A percentile compares a stretch with the other conserved stretches of the same genome.
These are phyloP conservation scores for Zootoca vivipara DNA, from an alignment of 2,113 vertebrate species.

Conservation along the genomic window DNA sequence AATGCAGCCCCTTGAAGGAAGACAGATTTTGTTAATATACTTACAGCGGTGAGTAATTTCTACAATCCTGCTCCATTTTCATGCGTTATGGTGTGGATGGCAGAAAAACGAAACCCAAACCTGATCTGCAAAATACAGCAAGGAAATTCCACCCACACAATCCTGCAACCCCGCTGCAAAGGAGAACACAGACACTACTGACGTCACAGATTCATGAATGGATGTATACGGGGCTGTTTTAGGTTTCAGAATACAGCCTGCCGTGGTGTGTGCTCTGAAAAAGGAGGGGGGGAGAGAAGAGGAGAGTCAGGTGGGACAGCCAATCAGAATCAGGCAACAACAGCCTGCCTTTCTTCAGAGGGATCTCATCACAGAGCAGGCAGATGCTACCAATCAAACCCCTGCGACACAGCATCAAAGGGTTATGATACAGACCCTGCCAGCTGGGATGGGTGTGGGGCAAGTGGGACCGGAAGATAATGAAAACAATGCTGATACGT, in stretches of 20 bases:
- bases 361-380: conserved; percentile 60
- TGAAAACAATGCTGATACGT: not conserved
- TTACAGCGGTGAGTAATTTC: conserved; percentile 68
- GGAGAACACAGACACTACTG: conserved; percentile 72
- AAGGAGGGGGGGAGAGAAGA: conserved; percentile 26
- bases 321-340: conserved; percentile 59
- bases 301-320: conserved; percentile 46
- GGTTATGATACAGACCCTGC: conserved; percentile 34
- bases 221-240: conserved; percentile 72
- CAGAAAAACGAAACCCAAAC: conserved; percentile 34
- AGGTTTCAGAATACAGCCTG: conserved; percentile 64
- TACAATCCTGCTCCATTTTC: conserved; percentile 72
- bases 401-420: not conserved
- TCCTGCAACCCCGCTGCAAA: conserved; percentile 75
- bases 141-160: conserved; percentile 78
- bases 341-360: conserved; percentile 55
- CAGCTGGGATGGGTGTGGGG: not conserved
- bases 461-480: not conserved
- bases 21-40: conserved; percentile 50
- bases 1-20: not conserved
- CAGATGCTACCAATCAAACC: conserved; percentile 44
- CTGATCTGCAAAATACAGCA: conserved; percentile 67
- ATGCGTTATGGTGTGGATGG: conserved; percentile 65
- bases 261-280: conserved; percentile 51
- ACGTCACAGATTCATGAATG: conserved; percentile 88